Percentiles rank a stretch among this genome's conserved stretches.
These are phyloP conservation scores for Euphydryas editha DNA, from an alignment of 2,888 invertebrate species.

Conservation along the genomic window DNA sequence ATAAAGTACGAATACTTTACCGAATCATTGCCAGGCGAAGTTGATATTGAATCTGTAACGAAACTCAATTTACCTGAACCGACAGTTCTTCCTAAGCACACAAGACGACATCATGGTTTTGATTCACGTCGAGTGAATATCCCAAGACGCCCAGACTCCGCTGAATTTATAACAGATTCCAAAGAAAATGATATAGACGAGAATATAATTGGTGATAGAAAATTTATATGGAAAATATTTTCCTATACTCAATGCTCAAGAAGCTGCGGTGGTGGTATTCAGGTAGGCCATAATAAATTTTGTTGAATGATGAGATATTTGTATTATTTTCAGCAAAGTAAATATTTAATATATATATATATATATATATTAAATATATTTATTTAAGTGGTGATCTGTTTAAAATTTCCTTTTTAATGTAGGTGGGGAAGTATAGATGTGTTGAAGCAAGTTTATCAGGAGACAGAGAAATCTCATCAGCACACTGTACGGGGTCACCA, in stretches of 20 bases:
- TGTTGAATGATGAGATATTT: not conserved
- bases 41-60: slow-evolving; percentile 60
- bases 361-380: too few relatives aligned
- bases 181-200: slow-evolving; percentile 58
- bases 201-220: slow-evolving; percentile 74
- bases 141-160: slow-evolving; percentile 53
- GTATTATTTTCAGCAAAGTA: not conserved
- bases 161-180: slow-evolving; percentile 52
- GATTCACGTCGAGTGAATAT: slow-evolving; percentile 53
- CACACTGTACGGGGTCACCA: slow-evolving; percentile 83
- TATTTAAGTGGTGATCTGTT: too few relatives aligned
- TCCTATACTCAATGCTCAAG: slow-evolving; percentile 91
- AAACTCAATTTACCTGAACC: slow-evolving; percentile 54
- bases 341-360: too few relatives aligned
- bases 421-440: slow-evolving; percentile 88
- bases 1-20: slow-evolving; percentile 95
- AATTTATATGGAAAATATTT: slow-evolving; percentile 90
- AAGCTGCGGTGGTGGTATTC: slow-evolving; percentile 91
- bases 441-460: slow-evolving; percentile 82
- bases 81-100: slow-evolving; percentile 63
- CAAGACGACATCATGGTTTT: slow-evolving; percentile 65
- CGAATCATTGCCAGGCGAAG: slow-evolving; percentile 83
- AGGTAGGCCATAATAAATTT: slow-evolving; percentile 63
- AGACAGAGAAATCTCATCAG: slow-evolving; percentile 85
- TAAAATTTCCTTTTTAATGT: too few relatives aligned